Base-by-base conservation (phyloP, 2,797 vertebrate species). In the Gouania willdenowi region DNA sequence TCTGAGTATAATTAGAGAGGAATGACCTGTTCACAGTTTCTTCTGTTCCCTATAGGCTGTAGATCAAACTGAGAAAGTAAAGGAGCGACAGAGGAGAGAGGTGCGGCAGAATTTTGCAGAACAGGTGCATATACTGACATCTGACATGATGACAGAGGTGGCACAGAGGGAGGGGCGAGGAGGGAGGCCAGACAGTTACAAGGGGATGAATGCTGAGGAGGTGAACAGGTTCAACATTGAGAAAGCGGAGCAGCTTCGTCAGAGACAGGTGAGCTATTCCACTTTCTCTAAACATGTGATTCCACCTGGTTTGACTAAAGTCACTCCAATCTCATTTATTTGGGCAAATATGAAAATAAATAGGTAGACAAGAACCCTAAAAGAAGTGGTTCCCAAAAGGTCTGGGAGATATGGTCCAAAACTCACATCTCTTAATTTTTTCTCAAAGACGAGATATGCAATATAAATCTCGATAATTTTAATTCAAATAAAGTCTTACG, bases 141-240 rank as follows among this genome's bases (percentile, higher is more conserved):
- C 87, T 11, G 81, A 90, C 76, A 74, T 90, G 53, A 73, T 91
- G 79, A 91, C 84, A 4, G 89, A 91, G 59, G 25, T 71, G 16
- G 52, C 81, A 13, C 78, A 86, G 22, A 74, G 70, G 12, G n/a
- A 26, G 29, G 50, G 42, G 41, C 62, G 10, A 54, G 65, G 59
- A 22, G 48, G 35, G 27, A 45, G 47, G 0, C 42, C 65, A 0
- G 86, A 90, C 77, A 79, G 73, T 44, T 91, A 90, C 90, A 90
- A 78, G 40, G 89, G 90, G 33, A 90, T 91, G 88, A 84, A 45
- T 25, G 22, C 79, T 0, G 67, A 78, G 20, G 82, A 91, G 58
- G 77, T 82, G 33, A 58, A 36, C 0, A 40, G 45, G 52, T 83
- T 91, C 71, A 54, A 53, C 19, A 78, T 26, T 39, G 74, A 88